Conservation (phyloP, 1,140 invertebrate species). For the Cotesia chilonis region DNA sequence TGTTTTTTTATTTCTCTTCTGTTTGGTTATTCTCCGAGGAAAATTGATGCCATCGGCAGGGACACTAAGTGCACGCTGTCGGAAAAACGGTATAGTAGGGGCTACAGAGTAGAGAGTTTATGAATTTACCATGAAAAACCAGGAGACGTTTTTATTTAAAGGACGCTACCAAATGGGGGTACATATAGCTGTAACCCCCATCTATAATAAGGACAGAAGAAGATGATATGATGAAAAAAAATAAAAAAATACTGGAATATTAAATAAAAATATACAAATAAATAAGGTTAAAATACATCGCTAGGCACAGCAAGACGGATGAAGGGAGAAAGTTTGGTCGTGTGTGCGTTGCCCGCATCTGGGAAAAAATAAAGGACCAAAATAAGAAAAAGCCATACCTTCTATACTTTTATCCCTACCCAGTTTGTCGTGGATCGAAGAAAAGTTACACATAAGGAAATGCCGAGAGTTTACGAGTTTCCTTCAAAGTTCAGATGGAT, state of each 20-base stretch:
- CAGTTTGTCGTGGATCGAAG: background rate
- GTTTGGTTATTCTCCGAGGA: background rate
- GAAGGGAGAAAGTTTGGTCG: conserved; percentile 5
- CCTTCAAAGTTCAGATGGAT: background rate
- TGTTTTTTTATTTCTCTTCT: conserved; percentile 15
- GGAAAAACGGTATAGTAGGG: conserved; percentile 23
- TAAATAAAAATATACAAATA: conserved; percentile 24
- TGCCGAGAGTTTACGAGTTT: conserved; percentile 13
- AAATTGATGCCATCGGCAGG: conserved; percentile 31
- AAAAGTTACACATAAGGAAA: conserved; percentile 9
- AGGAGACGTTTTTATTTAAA: conserved; percentile 8
- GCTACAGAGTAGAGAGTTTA: conserved; percentile 26
- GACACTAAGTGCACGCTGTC: conserved; percentile 31
- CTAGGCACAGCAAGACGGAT: conserved; percentile 12
- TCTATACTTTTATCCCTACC: too few species aligned
- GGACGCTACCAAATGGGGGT: conserved; percentile 8
- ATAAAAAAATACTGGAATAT: conserved; percentile 17
- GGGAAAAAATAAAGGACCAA: background rate
- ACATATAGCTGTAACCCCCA: background rate
- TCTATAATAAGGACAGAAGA: conserved; percentile 2
- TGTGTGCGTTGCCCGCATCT: conserved; percentile 29
- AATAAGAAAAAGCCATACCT: background rate
- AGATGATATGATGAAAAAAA: conserved; percentile 1
- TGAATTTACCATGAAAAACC: conserved; percentile 38
- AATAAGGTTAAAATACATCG: conserved; percentile 24